Base-by-base conservation (phyloP, 2,113 vertebrate genomes). In the Alethe castanea region DNA sequence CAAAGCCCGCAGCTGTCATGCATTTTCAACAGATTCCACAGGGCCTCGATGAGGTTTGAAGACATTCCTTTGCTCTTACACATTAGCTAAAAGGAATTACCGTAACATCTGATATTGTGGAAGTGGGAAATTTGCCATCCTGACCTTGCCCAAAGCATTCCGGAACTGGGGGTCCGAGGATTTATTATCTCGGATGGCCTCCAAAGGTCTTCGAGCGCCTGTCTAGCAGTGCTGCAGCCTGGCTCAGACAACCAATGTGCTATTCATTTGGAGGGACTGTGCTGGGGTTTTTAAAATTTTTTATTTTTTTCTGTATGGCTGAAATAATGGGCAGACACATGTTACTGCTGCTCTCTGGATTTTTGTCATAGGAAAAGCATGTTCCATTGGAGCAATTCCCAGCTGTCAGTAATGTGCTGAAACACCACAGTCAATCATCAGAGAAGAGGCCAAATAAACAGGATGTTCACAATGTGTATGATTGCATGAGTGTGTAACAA, bases 1-100 rank as follows among this genome's bases (percentile, higher is more conserved):
- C 98, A 99, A 98, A 98, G 98, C 98, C 97, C 83, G 98, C 99
- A 99, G 99, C 99, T 99, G 99, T 99, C 99, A 98, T 98, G 98
- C 98, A 99, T 99, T 99, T 99, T 98, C 99, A 99, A 99, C 99
- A 99, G 99, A 99, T 99, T 99, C 99, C 98, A 98, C 96, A 98
- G 97, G 98, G 98, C 98, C 98, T 98, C 94, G 98, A 99, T 98
- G 98, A 98, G 98, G 98, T 98, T 98, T 97, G 98, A 98, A 99
- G 98, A 98, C 98, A 99, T 99, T 99, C 99, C 98, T 99, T 98
- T 97, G 97, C 98, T 98, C 98, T 99, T 99, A 99, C 99, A 98
- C 98, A 98, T 98, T 94, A 98, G 98, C 98, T 98, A 98, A 98
- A 98, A 99, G 98, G 98, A 99, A 99, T 99, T 98, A 99, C 99